phyloP scores from a whole-genome alignment of 2,797 vertebrate species.

The Sebastes trivittatus region DNA sequence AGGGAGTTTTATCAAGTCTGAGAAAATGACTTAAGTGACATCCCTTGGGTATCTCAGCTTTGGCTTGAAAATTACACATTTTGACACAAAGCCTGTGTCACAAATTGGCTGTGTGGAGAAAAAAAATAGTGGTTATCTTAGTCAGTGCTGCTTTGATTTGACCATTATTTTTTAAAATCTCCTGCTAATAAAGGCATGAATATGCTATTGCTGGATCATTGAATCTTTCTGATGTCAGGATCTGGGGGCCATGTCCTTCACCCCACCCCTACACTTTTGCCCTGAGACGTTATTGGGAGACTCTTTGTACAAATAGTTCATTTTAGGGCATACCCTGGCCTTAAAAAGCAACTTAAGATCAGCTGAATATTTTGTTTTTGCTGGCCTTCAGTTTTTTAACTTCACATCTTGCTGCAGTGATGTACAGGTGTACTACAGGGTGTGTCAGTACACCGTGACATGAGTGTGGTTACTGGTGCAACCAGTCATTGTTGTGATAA shows the following conservation, averaged over 20 bases:
- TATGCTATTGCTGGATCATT: neutral
- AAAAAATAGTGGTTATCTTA: neutral
- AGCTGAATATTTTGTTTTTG: neutral
- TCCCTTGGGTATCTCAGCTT: neutral
- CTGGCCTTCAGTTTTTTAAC: neutral
- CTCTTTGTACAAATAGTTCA: neutral
- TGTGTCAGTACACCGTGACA: neutral
- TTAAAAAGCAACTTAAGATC: neutral
- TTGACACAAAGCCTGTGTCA: neutral
- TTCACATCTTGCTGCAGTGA: neutral
- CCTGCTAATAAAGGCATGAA: neutral
- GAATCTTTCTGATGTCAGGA: neutral
- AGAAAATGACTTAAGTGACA: conserved; percentile 13
- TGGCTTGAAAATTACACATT: conserved; percentile 6
- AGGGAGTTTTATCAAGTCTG: conserved; percentile 10
- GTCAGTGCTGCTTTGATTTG: neutral
- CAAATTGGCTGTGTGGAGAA: neutral
- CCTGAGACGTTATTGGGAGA: neutral
- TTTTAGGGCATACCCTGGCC: neutral
- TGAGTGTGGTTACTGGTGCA: too few species aligned
- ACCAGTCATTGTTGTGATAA: too few species aligned
- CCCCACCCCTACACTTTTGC: neutral
- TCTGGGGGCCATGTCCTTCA: neutral
- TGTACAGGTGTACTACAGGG: neutral
- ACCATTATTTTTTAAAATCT: neutral